Base-by-base conservation (phyloP, 2,888 invertebrate species). In the Campaea margaritaria region DNA sequence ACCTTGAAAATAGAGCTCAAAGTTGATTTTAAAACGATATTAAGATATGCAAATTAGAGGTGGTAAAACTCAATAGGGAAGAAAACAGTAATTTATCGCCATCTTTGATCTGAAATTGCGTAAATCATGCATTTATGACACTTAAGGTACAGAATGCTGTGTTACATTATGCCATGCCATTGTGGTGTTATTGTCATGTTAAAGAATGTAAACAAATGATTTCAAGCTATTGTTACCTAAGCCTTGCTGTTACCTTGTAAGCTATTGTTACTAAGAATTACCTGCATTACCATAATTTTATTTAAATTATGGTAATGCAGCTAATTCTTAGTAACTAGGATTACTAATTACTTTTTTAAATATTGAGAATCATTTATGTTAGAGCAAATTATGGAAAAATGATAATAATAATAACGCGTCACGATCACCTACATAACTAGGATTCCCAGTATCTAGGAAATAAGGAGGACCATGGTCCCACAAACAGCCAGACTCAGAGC, bases 111-210 rank as follows among this genome's bases (percentile, higher is more conserved):
- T 82, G 83, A 86, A 86, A 88, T 89, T 86, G 89, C 86, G 89
- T 92, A 92, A 91, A 92, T 92, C 92, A 92, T 88, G 79, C 78
- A 88, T 92, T 92, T 92, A 92, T 91, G 92, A 91, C 92, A 89
- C 80, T 73, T 75, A 75, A 56, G 79, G 83, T 5, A 2, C 78
- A 78, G 78, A 73, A 72, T 71, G 78, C 81, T 84, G 89, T 90
- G 91, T 89, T 89, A 80, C 80, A 70, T 73, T 79, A 76, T 74
- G 72, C 76, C 78, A 72, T 64, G 71, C 61, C 55, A 69, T 65
- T 69, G 79, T 72, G 78, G 81, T 79, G 74, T 74, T 82, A 81
- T 81, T 79, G 79, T 85, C 75, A 73, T 82, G 81, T 79, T 81
- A 76, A 74, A 75, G 63, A 81, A 75, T 71, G 76, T 83, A 86